Conservation (phyloP, 2,113 vertebrate genomes). For the Cygnus atratus region DNA sequence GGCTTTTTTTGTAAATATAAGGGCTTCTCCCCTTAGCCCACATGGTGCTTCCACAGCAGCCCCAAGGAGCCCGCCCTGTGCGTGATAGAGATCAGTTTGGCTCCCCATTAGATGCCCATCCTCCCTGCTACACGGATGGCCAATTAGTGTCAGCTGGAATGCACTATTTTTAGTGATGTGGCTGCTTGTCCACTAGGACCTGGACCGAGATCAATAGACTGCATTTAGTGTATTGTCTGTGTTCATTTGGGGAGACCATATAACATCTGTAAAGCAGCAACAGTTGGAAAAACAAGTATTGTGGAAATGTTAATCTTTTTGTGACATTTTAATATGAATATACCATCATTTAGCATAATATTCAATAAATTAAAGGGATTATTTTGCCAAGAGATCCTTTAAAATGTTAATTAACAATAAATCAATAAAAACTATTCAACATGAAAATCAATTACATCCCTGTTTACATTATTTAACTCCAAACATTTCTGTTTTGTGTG, state of each 20-base stretch:
- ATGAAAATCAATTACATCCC: slow-evolving; percentile 70
- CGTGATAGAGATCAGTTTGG: neutral
- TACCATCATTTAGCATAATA: slow-evolving; percentile 27
- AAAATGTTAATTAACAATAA: slow-evolving; percentile 74
- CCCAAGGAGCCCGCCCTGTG: neutral
- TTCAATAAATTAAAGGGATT: slow-evolving; percentile 64
- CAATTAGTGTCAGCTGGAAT: slow-evolving; percentile 27
- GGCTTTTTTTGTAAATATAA: rapidly evolving
- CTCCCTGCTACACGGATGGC: neutral
- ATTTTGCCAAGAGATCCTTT: slow-evolving; percentile 63
- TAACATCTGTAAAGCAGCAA: slow-evolving; percentile 20
- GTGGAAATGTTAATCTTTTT: neutral
- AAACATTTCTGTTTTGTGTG: slow-evolving; percentile 70
- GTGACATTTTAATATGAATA: slow-evolving; percentile 25
- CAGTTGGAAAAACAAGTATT: slow-evolving; percentile 34
- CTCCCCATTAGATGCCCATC: neutral
- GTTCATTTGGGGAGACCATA: neutral
- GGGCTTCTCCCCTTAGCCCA: neutral
- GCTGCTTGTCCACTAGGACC: neutral
- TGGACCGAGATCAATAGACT: neutral
- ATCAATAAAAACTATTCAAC: slow-evolving; percentile 75
- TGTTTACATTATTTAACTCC: slow-evolving; percentile 75
- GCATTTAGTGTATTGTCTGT: neutral
- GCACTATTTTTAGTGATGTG: slow-evolving; percentile 16
- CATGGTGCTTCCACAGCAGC: neutral